phyloP scores from a whole-genome alignment of 2,113 vertebrate genomes.

The Saccopteryx leptura region DNA sequence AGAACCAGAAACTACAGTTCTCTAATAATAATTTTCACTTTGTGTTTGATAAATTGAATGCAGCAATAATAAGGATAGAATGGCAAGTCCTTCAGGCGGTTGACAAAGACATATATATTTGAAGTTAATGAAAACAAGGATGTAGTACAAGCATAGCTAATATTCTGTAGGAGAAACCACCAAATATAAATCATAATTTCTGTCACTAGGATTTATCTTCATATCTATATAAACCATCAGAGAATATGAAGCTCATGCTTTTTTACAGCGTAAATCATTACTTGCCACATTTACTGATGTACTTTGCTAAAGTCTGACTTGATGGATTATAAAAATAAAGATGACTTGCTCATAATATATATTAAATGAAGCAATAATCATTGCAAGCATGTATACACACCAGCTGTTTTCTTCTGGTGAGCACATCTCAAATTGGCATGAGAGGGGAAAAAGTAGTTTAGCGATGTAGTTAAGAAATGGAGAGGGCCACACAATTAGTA shows the following conservation, averaged over 20 bases:
- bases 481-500: background rate
- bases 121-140: background rate
- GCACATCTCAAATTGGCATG: background rate
- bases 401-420: constrained; percentile 34
- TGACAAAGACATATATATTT: background rate
- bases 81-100: background rate
- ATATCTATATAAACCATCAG: background rate
- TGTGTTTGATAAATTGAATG: background rate
- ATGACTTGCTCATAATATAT: constrained; percentile 19
- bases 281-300: background rate
- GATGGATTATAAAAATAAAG: constrained; percentile 47
- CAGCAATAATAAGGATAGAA: background rate
- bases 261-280: background rate
- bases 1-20: background rate
- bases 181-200: background rate
- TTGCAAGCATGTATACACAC: background rate
- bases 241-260: background rate
- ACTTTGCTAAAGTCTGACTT: background rate
- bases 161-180: background rate
- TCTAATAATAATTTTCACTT: constrained; percentile 11
- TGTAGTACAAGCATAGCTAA: background rate
- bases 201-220: constrained; percentile 32
- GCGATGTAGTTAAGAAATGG: too few species aligned
- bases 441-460: background rate
- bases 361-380: constrained; percentile 48